phyloP scores from a whole-genome alignment of 2,888 invertebrate species.

The Rosalia funebris region DNA sequence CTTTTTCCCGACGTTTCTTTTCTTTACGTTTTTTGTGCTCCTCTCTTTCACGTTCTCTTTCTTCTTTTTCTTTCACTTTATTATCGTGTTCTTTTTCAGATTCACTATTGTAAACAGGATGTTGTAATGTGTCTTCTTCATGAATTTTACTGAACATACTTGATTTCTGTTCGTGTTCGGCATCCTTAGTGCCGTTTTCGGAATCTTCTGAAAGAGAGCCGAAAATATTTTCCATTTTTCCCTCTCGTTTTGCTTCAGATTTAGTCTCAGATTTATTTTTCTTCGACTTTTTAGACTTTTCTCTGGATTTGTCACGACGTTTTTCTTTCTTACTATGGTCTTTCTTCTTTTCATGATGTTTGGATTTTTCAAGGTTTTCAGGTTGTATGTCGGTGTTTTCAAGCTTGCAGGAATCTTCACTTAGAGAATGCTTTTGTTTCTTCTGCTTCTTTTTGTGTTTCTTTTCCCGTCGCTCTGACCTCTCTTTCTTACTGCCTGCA shows the following conservation, averaged over 20 bases:
- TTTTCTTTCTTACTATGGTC: constrained; percentile 70
- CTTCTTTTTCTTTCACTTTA: constrained; percentile 43
- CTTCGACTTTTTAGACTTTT: constrained; percentile 71
- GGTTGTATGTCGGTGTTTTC: constrained; percentile 53
- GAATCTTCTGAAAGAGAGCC: constrained; percentile 83
- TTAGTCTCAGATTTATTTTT: constrained; percentile 61
- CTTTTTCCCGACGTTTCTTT: constrained; percentile 60
- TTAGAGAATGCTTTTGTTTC: constrained; percentile 75
- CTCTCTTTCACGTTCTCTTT: constrained; percentile 61
- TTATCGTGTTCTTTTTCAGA: constrained; percentile 61
- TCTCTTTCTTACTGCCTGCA: constrained; percentile 53
- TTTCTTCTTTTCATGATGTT: constrained; percentile 60
- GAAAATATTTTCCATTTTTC: constrained; percentile 89
- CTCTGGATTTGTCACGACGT: constrained; percentile 69
- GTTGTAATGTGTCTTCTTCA: constrained; percentile 39
- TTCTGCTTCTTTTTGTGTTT: constrained; percentile 89
- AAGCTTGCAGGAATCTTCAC: constrained; percentile 67
- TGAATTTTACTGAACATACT: constrained; percentile 42
- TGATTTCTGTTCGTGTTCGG: constrained; percentile 37
- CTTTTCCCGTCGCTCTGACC: constrained; percentile 69
- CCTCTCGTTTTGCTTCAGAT: constrained; percentile 73
- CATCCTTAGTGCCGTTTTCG: constrained; percentile 59
- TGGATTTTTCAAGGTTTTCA: constrained; percentile 53
- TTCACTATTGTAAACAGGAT: constrained; percentile 67
- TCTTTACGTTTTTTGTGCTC: constrained; percentile 71